Evolutionary conservation across 2,888 invertebrate genomes (phyloP), one percentile per base, ranked within the genome.

Genomic region (Orchesella flavescens): DNA sequence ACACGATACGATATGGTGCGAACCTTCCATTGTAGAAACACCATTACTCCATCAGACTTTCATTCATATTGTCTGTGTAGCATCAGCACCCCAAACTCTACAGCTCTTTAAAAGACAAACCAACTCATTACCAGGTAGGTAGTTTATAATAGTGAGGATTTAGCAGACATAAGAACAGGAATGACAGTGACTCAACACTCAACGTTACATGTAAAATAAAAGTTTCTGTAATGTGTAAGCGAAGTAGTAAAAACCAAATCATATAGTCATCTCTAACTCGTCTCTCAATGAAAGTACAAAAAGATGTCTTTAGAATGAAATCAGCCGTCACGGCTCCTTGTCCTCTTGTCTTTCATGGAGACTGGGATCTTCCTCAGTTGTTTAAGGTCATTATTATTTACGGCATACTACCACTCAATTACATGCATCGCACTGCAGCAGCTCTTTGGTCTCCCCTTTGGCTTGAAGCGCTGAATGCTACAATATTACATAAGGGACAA

Each of bases 281-380:
- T 74, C 74, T 81, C 68, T 81, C 68, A 81, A 81, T 81, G 81
- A 82, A 82, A 82, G 82, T 75, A 75, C 63, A 75, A 75, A 82
- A 82, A 61, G 82, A 75, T 82, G 82, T 82, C 53, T 82, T 82
- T n/a, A 61, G 69, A 82, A 75, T 75, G 75, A 82, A 82, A 75
- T 75, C 75, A 82, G 75, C 71, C 82, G 63, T 34, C 82, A 82
- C 71, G 82, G 82, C 82, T 75, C 75, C 82, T 71, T 24, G 44
- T 63, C 49, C 66, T 15, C n/a, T 53, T 53, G 68, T 73, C 72
- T 69, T 55, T 71, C 34, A 2, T 75, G 82, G 82, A 75, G 82
- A 15, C 82, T 82, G 75, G 82, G 74, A 81, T 81, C 81, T 81
- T 81, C 46, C 49, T 66, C 66, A 46, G 46, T 12, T 44, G 55